Evolutionary conservation across 1,140 invertebrate genomes (phyloP).

Genomic region (Argopecten irradians): DNA sequence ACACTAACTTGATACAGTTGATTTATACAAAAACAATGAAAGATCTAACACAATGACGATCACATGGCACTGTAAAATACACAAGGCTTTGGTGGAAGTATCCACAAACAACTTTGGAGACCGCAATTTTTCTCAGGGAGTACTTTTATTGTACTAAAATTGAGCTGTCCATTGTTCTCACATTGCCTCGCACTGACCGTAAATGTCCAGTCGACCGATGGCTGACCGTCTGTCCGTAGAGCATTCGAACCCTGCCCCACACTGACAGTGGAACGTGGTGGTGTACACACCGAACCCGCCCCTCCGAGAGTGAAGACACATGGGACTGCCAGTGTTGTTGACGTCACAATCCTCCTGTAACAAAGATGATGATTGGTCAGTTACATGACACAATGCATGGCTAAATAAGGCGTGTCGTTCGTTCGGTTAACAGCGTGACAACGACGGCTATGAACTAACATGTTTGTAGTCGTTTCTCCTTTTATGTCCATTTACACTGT

Average conservation of each 20-base stretch:
- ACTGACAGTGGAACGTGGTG: background rate
- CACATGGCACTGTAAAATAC: no score
- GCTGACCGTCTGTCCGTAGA: background rate
- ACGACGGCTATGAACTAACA: no score
- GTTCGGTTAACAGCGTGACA: no score
- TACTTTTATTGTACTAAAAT: no score
- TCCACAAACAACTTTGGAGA: no score
- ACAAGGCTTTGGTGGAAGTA: no score
- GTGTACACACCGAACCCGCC: background rate
- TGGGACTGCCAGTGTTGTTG: background rate
- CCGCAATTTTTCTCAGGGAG: no score
- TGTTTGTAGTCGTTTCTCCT: background rate
- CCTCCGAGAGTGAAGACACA: background rate
- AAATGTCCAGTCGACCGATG: background rate
- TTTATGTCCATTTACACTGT: background rate
- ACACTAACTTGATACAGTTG: no score
- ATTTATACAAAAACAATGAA: no score
- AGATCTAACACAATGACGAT: no score
- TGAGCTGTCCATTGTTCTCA: background rate
- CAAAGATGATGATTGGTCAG: background rate
- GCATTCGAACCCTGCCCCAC: background rate
- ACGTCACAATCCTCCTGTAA: background rate
- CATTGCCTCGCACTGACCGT: background rate
- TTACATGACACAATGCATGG: background rate
- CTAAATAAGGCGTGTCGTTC: no score